These are phyloP conservation scores for Ascaphus truei DNA, from an alignment of 2,113 vertebrate genomes.

Conservation along the genomic window DNA sequence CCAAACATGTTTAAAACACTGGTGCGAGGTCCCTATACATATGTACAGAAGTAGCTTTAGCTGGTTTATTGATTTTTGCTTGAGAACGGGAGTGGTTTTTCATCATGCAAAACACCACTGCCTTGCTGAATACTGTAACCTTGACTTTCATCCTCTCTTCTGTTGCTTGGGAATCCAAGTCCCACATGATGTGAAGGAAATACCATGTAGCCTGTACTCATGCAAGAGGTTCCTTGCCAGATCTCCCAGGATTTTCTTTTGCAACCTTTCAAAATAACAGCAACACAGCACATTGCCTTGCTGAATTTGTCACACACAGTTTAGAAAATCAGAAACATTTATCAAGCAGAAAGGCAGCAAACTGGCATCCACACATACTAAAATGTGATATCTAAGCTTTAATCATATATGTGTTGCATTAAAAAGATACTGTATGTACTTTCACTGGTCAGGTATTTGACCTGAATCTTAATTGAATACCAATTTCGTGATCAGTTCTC, in stretches of 20 bases:
- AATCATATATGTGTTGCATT: no score
- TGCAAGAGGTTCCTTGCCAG: background rate
- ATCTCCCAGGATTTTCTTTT: background rate
- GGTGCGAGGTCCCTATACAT: background rate
- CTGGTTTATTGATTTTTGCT: no score
- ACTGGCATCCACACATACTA: background rate
- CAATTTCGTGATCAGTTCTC: no score
- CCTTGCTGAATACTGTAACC: constrained; percentile 58
- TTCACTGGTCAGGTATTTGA: no score
- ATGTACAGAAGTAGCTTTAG: no score
- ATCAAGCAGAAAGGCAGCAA: background rate
- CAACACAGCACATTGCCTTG: background rate
- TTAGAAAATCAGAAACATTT: background rate
- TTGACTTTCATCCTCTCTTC: constrained; percentile 55
- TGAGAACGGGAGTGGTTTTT: background rate
- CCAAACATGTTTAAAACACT: constrained; percentile 1
- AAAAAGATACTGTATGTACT: no score
- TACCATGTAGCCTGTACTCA: constrained; percentile 11
- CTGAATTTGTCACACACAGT: background rate
- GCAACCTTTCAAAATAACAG: background rate
- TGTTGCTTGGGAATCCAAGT: constrained; percentile 50
- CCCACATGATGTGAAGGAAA: constrained; percentile 24
- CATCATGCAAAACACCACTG: background rate
- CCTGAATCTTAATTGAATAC: no score
- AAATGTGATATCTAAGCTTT: background rate